These are phyloP conservation scores for Oxyura jamaicensis DNA, from an alignment of 2,113 vertebrate genomes.

Conservation along the genomic window DNA sequence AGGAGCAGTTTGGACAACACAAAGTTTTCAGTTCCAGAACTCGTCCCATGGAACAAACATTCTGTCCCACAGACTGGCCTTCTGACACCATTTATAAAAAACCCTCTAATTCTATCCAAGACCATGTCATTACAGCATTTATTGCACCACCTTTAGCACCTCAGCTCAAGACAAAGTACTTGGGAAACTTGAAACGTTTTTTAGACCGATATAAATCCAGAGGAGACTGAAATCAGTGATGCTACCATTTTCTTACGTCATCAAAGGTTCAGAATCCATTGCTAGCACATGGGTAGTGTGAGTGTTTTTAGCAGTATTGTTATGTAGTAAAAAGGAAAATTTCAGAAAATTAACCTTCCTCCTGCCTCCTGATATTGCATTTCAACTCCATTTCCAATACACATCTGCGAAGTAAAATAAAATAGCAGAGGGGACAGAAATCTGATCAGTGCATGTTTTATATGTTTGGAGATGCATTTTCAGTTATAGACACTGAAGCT, in stretches of 20 bases:
- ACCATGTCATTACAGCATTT: neutral
- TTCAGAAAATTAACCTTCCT: neutral
- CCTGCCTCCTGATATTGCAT: neutral
- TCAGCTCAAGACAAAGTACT: neutral
- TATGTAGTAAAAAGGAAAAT: neutral
- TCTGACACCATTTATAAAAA: neutral
- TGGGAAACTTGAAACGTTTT: neutral
- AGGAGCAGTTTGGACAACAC: neutral
- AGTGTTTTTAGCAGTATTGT: neutral
- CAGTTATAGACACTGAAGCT: neutral
- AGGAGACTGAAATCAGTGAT: neutral
- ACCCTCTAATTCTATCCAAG: neutral
- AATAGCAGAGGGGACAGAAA: neutral
- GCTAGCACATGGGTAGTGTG: neutral
- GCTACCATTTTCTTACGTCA: neutral
- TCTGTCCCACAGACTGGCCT: neutral
- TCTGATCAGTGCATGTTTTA: neutral
- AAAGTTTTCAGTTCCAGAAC: neutral
- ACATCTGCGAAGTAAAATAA: neutral
- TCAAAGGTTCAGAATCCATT: neutral
- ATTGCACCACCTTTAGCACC: neutral
- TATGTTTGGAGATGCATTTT: neutral
- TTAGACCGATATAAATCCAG: neutral
- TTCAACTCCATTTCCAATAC: neutral
- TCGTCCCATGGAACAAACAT: neutral